Base-by-base conservation (phyloP, 2,113 vertebrate species). In the Ctenodactylus gundi region DNA sequence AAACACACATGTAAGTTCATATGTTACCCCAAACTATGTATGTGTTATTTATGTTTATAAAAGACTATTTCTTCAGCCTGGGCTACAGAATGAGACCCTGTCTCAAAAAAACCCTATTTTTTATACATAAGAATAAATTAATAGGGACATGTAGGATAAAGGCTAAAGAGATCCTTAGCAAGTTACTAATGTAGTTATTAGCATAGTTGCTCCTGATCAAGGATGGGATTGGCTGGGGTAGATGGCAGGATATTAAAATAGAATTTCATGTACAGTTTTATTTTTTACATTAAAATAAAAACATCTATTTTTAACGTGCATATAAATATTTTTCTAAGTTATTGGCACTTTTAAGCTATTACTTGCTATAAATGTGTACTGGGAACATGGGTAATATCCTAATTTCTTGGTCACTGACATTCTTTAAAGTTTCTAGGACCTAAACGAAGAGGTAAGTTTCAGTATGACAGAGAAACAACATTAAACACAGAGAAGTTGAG, bases 251-350 rank as follows among this genome's bases (percentile, higher is more conserved):
- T 76, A n/a, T 55, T n/a, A 84, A 87, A 53, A 87, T 7, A 88
- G n/a, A 73, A 39, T 82, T 82, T 70, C 27, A 34, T 46, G 29
- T 39, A 64, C 11, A 13, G 0, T 72, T 91, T 78, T 60, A 80
- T 23, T 93, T 90, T 96, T 88, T 29, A 90, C 25, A 55, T 68
- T 64, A 44, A 23, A 88, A 10, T 85, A 36, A 83, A 85, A 86
- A 58, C 3, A 41, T 21, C 51, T 46, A 29, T 57, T 85, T 14
- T 90, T 86, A 72, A 95, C 7, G 39, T 82, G 18, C n/a, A n/a
- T 36, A 3, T 57, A 21, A 44, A 84, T 8, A 64, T 95, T 86
- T 93, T 13, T 60, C 20, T 77, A 44, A 95, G 80, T 55, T 62
- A 75, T 73, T 51, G 58, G 41, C 0, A 46, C 39, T 84, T 86